Evolutionary conservation across 2,113 vertebrate genomes (phyloP).

Genomic region (Apodemus sylvaticus): DNA sequence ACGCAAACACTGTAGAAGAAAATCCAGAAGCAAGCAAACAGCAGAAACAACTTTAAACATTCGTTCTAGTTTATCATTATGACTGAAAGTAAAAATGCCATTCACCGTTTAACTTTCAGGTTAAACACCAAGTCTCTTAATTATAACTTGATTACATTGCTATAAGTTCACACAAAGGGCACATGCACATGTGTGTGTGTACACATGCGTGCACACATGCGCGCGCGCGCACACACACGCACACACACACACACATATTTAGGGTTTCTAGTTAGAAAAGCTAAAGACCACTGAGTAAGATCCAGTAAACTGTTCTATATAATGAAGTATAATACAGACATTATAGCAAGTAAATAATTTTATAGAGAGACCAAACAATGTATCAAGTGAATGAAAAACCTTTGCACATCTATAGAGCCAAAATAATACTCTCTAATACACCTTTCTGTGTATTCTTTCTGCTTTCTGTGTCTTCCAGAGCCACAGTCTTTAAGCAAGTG

Average conservation of each 20-base stretch:
- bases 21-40: not conserved
- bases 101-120: not conserved
- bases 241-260: not conserved
- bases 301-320: not conserved
- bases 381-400: not conserved
- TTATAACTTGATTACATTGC: not conserved
- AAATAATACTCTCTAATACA: not conserved
- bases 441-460: no score
- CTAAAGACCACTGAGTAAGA: not conserved
- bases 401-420: not conserved
- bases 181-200: no score
- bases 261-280: not conserved
- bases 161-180: not conserved
- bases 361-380: not conserved
- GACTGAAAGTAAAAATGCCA: not conserved
- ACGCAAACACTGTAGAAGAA: constrained; percentile 32
- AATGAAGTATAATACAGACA: not conserved
- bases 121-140: not conserved
- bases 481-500: not conserved
- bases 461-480: not conserved
- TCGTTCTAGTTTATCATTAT: constrained; percentile 26
- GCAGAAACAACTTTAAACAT: not conserved
- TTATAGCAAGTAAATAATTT: not conserved
- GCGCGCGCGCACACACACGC: no score
- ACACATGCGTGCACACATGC: no score